Conservation (phyloP, 35 echinoderm and acorn worm species). For the Heliocidaris erythrogramma region DNA sequence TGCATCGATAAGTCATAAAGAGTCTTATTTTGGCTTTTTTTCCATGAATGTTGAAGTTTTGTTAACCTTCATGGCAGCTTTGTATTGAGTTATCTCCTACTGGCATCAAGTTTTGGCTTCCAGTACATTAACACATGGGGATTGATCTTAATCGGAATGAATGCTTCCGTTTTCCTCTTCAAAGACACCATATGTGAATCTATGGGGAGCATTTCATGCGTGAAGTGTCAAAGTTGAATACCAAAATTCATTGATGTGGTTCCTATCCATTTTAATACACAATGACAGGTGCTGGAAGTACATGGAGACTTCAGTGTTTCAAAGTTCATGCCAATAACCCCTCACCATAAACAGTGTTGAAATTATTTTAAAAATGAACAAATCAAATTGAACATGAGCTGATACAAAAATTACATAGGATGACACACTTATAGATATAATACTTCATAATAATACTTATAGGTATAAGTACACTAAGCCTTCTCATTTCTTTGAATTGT, state of each 20-base stretch:
- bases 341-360: background rate
- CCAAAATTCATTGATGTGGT: background rate
- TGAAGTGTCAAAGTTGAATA: background rate
- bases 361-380: background rate
- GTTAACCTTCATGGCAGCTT: background rate
- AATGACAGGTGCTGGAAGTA: background rate
- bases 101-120: background rate
- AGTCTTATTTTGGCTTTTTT: background rate
- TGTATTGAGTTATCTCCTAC: background rate
- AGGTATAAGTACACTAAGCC: no score
- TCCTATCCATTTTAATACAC: background rate
- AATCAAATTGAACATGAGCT: background rate
- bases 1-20: background rate
- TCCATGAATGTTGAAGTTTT: background rate
- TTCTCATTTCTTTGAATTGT: no score
- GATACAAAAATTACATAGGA: background rate
- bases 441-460: no score
- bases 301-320: background rate
- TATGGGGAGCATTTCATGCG: background rate
- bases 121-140: conserved; percentile 8
- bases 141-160: background rate
- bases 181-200: background rate
- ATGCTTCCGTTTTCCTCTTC: background rate
- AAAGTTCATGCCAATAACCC: background rate
- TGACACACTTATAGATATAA: background rate